A percentile compares a stretch with the other conserved stretches of the same genome.
Conservation (phyloP, 2,888 invertebrate genomes). For the Lomographa bimaculata region DNA sequence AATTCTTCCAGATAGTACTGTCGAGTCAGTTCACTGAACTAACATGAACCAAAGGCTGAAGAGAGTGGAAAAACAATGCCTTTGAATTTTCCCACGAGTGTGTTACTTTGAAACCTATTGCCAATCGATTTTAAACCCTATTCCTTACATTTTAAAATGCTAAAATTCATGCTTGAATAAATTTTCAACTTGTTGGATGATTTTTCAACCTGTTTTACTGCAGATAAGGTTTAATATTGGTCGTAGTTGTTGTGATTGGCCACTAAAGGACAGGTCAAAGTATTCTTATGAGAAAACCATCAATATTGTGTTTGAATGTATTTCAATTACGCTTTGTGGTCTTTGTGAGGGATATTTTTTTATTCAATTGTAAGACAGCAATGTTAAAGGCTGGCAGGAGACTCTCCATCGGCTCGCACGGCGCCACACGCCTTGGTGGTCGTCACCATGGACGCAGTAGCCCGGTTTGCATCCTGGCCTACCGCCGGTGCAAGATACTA, state of each 20-base stretch:
- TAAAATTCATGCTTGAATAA: not conserved
- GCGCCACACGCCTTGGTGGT: too few relatives aligned
- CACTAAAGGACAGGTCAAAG: slow-evolving; percentile 11
- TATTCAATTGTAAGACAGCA: too few relatives aligned
- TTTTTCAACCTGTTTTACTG: slow-evolving; percentile 2
- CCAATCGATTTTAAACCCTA: slow-evolving; percentile 34
- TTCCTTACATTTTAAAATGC: not conserved
- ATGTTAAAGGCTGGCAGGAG: too few relatives aligned
- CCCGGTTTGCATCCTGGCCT: too few relatives aligned
- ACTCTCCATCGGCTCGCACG: too few relatives aligned
- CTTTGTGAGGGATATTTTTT: not conserved
- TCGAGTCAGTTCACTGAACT: slow-evolving; percentile 54
- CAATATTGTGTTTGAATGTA: slow-evolving; percentile 11
- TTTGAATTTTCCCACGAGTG: slow-evolving; percentile 61
- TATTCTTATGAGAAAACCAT: slow-evolving; percentile 14
- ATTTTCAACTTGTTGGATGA: too few relatives aligned
- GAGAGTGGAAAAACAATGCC: slow-evolving; percentile 63
- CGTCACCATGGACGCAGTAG: too few relatives aligned
- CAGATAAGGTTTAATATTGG: not conserved
- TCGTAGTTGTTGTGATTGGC: too few relatives aligned
- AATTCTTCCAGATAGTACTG: too few relatives aligned
- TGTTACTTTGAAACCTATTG: slow-evolving; percentile 34
- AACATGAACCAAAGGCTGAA: slow-evolving; percentile 57
- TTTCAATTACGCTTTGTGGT: slow-evolving; percentile 1
- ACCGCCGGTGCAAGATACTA: too few relatives aligned